Percentiles rank a stretch among this genome's conserved stretches.
phyloP scores from a whole-genome alignment of 2,797 vertebrate genomes.

The Falco rusticolus region DNA sequence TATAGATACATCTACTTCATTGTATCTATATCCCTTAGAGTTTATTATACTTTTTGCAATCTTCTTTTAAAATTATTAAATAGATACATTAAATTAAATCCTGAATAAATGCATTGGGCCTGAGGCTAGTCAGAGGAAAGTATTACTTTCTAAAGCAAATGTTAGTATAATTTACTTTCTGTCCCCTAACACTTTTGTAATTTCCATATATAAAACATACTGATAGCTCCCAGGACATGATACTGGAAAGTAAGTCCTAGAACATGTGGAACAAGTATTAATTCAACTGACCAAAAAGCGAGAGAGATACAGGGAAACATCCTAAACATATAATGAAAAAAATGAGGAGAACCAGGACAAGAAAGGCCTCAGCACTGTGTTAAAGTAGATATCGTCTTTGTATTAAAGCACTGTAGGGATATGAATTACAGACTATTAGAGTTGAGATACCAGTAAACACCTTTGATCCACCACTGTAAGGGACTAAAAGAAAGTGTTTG shows the following conservation, averaged over 20 bases:
- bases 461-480: background rate
- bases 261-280: background rate
- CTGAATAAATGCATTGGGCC: background rate
- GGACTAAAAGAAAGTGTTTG: background rate
- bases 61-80: conserved; percentile 22
- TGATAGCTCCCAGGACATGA: background rate
- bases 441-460: background rate
- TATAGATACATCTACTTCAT: background rate
- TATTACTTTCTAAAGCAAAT: conserved; percentile 46
- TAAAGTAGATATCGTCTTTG: background rate
- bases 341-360: background rate
- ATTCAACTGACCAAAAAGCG: background rate
- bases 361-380: background rate
- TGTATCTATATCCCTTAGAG: background rate
- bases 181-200: background rate
- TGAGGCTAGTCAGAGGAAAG: background rate
- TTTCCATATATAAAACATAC: conserved; percentile 6
- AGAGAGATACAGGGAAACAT: background rate
- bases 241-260: background rate
- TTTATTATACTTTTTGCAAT: background rate
- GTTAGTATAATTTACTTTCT: conserved; percentile 24
- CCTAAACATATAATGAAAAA: background rate
- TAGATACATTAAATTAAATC: conserved; percentile 32
- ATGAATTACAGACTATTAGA: background rate
- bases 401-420: background rate